These are phyloP conservation scores for Chrysotoxum bicinctum DNA, from an alignment of 2,888 invertebrate genomes.

Conservation along the genomic window DNA sequence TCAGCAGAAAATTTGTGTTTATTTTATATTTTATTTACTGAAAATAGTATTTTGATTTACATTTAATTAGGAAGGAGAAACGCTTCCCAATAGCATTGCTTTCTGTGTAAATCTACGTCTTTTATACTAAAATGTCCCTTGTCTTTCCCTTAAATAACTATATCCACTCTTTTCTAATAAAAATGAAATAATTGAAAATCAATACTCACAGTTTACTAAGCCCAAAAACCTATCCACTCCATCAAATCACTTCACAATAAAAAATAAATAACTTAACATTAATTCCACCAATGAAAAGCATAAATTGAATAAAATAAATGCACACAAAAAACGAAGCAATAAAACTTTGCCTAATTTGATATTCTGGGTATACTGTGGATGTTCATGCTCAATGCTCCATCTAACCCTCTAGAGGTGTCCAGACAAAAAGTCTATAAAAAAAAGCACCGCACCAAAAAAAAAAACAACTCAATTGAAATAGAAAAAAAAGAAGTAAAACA, in stretches of 20 bases:
- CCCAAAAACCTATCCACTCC: neutral
- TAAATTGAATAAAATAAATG: conserved; percentile 46
- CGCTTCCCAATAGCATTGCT: too few species aligned
- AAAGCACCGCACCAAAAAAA: conserved; percentile 27
- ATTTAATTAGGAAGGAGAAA: too few species aligned
- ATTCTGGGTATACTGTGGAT: conserved; percentile 38
- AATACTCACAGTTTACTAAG: neutral
- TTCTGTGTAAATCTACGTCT: too few species aligned
- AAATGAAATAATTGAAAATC: conserved; percentile 26
- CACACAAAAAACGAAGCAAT: conserved; percentile 33
- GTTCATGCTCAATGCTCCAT: neutral
- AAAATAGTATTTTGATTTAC: too few species aligned
- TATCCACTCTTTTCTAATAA: neutral
- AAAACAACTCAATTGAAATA: conserved; percentile 49
- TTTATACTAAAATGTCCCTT: too few species aligned
- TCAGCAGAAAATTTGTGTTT: too few species aligned
- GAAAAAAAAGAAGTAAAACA: neutral
- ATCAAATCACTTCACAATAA: conserved; percentile 23
- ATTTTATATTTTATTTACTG: too few species aligned
- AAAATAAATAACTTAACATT: conserved; percentile 57
- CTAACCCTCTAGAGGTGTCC: conserved; percentile 67
- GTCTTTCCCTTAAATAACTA: neutral
- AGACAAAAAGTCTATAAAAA: conserved; percentile 67
- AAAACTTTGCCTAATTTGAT: conserved; percentile 69
- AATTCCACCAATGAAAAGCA: conserved; percentile 62